Base-by-base conservation (phyloP, 2,888 invertebrate genomes). In the Myopa tessellatipennis region DNA sequence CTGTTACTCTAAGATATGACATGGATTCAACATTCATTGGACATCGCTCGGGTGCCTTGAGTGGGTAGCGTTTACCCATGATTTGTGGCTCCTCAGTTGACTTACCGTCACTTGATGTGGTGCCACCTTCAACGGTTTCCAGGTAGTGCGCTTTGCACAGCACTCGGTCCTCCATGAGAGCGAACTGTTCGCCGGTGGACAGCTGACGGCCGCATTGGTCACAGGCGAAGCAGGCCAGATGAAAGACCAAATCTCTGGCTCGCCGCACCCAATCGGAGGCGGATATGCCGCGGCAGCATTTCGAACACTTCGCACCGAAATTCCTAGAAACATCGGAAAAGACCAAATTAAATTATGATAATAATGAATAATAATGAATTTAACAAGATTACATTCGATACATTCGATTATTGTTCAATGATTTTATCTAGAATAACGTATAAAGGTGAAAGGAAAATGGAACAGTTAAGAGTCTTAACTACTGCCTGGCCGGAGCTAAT, bases 221-320 rank as follows among this genome's bases (percentile, higher is more conserved):
- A 90, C 99, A 99, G 34, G 98, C 98, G 90, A 99, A 99, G 90
- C 99, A 99, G 70, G 99, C 99, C 88, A 99, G 91, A 90, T 99
- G 99, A 91, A 98, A 99, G 52, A 99, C 97, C 89, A 96, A 94
- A 86, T 96, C 95, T 74, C 96, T 92, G 55, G 99, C 99, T 87
- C 97, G 94, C 80, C 99, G 92, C 85, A 99, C 98, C 99, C 99
- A 99, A 90, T 99, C 99, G 67, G 96, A 96, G 26, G 98, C 94
- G 26, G 96, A 96, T 87, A 99, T 97, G 83, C 95, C 94, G 75
- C 98, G 93, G 84, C 95, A 94, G 90, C 99, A 99, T 89, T 98
- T 98, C 73, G 97, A 95, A 90, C 99, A 99, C 90, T 98, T 98
- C 77, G 97, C 95, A 80, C 98, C 97, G 90, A 97, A 98, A 87